A percentile compares a stretch with the other conserved stretches of the same genome.
Evolutionary conservation across 2,797 vertebrate genomes (phyloP).

Genomic region (Semaprochilodus insignis): DNA sequence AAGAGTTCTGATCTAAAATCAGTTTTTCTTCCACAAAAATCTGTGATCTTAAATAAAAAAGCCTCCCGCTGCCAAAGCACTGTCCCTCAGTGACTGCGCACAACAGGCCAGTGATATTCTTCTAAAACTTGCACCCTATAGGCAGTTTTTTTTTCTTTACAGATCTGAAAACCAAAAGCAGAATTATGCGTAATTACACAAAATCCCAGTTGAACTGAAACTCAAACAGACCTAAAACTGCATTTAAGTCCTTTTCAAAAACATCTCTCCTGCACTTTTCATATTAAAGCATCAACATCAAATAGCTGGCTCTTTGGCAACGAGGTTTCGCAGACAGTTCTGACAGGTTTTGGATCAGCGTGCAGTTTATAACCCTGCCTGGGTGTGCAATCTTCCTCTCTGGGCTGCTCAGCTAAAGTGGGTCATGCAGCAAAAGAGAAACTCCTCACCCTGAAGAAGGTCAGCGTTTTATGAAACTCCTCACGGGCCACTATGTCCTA

Average conservation of each 20-base stretch:
- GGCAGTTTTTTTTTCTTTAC: not conserved
- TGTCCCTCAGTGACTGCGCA: slow-evolving; percentile 1
- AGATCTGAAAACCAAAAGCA: not conserved
- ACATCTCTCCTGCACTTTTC: not conserved
- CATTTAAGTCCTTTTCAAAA: not conserved
- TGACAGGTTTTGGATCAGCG: slow-evolving; percentile 23
- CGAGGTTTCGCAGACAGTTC: slow-evolving; percentile 26
- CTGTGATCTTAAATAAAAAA: not conserved
- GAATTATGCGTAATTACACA: not conserved
- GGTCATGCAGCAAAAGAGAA: slow-evolving; percentile 41
- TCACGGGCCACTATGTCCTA: slow-evolving; percentile 16
- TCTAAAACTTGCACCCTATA: not conserved
- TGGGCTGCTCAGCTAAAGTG: slow-evolving; percentile 49
- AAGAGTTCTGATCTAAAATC: slow-evolving; percentile 1
- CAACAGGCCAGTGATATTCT: not conserved
- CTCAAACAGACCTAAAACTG: slow-evolving; percentile 7
- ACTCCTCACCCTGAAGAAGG: slow-evolving; percentile 39
- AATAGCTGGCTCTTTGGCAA: slow-evolving; percentile 12
- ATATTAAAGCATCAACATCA: not conserved
- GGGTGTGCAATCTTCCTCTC: slow-evolving; percentile 46
- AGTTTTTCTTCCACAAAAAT: not conserved
- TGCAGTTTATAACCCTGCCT: slow-evolving; percentile 30
- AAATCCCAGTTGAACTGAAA: slow-evolving; percentile 13
- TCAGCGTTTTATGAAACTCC: slow-evolving; percentile 28
- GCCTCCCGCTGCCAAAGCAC: not conserved